Evolutionary conservation across 2,888 invertebrate genomes (phyloP).

Genomic region (Caenorhabditis macrosperma): DNA sequence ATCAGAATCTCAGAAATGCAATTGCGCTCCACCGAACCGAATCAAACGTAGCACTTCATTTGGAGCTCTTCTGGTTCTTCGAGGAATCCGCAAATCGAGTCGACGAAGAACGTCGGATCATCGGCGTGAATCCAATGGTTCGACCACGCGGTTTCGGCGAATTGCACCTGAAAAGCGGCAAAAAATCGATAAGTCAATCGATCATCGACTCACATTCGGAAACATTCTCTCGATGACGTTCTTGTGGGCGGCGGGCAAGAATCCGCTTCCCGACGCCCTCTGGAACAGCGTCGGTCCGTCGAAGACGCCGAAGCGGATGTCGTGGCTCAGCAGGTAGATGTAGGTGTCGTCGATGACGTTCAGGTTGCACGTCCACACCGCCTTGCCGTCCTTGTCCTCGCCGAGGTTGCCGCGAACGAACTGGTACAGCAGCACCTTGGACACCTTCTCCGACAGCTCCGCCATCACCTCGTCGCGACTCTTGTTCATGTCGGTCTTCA

Average conservation of each 20-base stretch:
- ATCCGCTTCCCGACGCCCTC: slow-evolving; percentile 42
- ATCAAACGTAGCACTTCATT: not conserved
- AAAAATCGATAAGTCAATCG: not conserved
- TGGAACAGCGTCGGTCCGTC: slow-evolving; percentile 46
- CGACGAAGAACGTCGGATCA: slow-evolving; percentile 48
- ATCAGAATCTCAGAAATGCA: no score
- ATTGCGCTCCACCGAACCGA: no score
- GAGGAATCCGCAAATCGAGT: slow-evolving; percentile 44
- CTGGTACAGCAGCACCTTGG: slow-evolving; percentile 47
- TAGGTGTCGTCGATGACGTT: slow-evolving; percentile 51
- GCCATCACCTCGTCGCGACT: slow-evolving; percentile 38
- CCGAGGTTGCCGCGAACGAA: slow-evolving; percentile 47
- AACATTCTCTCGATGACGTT: slow-evolving; percentile 42
- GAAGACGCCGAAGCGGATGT: slow-evolving; percentile 50
- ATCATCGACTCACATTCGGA: slow-evolving; percentile 10
- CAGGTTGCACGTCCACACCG: slow-evolving; percentile 39
- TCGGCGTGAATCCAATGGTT: slow-evolving; percentile 55
- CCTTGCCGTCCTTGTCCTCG: slow-evolving; percentile 42
- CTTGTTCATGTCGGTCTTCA: slow-evolving; percentile 50
- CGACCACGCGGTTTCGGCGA: slow-evolving; percentile 53
- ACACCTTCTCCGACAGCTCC: slow-evolving; percentile 46
- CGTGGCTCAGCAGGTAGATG: slow-evolving; percentile 41
- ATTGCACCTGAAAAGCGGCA: slow-evolving; percentile 25
- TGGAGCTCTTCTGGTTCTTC: slow-evolving; percentile 28
- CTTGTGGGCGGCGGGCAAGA: slow-evolving; percentile 41